A percentile compares a stretch with the other conserved stretches of the same genome.
phyloP scores from a whole-genome alignment of 2,797 vertebrate species.

The Eurystomus glaucurus region DNA sequence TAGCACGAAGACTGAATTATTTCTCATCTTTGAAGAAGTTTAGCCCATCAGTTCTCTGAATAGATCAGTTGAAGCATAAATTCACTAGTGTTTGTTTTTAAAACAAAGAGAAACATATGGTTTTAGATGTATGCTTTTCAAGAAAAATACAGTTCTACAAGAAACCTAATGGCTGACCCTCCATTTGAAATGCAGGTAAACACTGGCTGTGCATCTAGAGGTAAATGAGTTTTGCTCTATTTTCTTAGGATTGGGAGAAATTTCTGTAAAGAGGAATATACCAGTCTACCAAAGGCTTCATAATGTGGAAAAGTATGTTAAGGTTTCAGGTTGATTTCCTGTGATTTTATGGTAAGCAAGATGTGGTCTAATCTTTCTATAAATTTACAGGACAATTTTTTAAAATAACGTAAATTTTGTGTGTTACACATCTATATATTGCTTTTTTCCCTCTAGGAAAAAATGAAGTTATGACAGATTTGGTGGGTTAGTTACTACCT shows the following conservation, averaged over 20 bases:
- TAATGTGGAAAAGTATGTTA: neutral
- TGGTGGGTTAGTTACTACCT: neutral
- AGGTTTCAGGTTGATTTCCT: neutral
- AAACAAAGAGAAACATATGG: neutral
- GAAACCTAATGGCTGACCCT: neutral
- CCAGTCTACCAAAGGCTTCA: neutral
- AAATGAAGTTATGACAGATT: neutral
- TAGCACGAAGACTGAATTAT: constrained; percentile 24
- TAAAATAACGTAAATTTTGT: neutral
- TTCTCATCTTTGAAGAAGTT: constrained; percentile 41
- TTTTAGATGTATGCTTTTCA: neutral
- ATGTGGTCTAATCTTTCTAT: neutral
- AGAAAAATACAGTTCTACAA: neutral
- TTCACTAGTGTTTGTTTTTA: neutral
- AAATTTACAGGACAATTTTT: neutral
- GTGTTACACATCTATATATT: neutral
- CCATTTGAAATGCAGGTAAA: neutral
- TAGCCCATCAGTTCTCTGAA: neutral
- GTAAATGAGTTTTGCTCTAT: neutral
- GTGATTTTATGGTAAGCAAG: neutral
- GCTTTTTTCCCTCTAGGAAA: neutral
- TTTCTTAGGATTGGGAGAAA: neutral
- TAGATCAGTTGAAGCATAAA: neutral
- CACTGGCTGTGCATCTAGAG: neutral
- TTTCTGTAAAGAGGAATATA: neutral